These are phyloP conservation scores for Drosophila kuntzei DNA, from an alignment of 2,888 invertebrate genomes.

Conservation along the genomic window DNA sequence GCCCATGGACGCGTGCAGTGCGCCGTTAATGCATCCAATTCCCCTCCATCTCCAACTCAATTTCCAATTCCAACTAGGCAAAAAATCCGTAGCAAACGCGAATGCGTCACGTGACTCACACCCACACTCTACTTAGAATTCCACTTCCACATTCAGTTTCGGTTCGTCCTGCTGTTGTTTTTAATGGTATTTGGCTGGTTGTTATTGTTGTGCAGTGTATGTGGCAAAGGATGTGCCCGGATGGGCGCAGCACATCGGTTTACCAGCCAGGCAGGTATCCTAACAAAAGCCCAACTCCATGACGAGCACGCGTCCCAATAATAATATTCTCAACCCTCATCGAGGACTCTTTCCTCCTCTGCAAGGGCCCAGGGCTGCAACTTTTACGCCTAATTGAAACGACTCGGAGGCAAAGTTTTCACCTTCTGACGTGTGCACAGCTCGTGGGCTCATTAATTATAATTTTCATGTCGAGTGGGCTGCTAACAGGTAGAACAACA, in stretches of 20 bases:
- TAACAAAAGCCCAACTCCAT: constrained; percentile 37
- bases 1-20: constrained; percentile 57
- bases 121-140: constrained; percentile 15
- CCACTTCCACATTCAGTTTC: constrained; percentile 11
- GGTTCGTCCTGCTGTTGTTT: constrained; percentile 48
- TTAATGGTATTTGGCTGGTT: constrained; percentile 43
- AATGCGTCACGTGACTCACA: constrained; percentile 79
- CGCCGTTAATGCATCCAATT: constrained; percentile 63
- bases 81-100: constrained; percentile 58
- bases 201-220: constrained; percentile 21
- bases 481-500: constrained; percentile 67
- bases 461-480: constrained; percentile 63
- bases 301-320: constrained; percentile 53
- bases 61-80: constrained; percentile 12
- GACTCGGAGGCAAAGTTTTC: constrained; percentile 62
- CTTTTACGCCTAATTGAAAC: constrained; percentile 77
- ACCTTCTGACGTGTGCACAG: constrained; percentile 68
- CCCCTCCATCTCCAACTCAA: constrained; percentile 1
- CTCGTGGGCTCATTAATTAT: constrained; percentile 79
- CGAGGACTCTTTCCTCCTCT: constrained; percentile 19
- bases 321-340: constrained; percentile 59
- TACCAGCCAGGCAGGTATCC: constrained; percentile 33
- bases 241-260: constrained; percentile 68
- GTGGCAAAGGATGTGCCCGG: constrained; percentile 73
- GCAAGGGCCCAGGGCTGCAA: constrained; percentile 49